Evolutionary conservation across 2,888 invertebrate species (phyloP).

Genomic region (Arctia plantaginis): DNA sequence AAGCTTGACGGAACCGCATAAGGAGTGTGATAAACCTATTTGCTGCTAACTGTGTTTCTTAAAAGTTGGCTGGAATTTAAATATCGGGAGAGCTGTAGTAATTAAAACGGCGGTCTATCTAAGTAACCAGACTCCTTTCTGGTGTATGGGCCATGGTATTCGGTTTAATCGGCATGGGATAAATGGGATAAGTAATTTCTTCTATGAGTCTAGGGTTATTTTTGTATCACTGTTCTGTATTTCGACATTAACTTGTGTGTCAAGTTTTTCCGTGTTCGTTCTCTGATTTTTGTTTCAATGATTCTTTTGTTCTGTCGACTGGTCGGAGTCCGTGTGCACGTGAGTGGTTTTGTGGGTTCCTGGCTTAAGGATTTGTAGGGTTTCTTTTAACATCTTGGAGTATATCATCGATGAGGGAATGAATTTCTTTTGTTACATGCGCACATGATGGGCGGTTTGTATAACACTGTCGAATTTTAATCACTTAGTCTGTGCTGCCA

Average conservation of each 20-base stretch:
- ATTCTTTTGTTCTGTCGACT: slow-evolving; percentile 14
- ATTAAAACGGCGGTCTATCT: slow-evolving; percentile 63
- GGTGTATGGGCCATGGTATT: slow-evolving; percentile 67
- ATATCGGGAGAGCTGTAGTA: slow-evolving; percentile 74
- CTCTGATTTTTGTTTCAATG: slow-evolving; percentile 8
- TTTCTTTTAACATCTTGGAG: slow-evolving; percentile 70
- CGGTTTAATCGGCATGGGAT: slow-evolving; percentile 75
- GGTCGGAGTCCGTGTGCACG: slow-evolving; percentile 52
- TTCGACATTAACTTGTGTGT: slow-evolving; percentile 5
- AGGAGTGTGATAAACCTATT: slow-evolving; percentile 69
- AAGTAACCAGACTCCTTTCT: slow-evolving; percentile 63
- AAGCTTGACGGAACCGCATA: slow-evolving; percentile 71
- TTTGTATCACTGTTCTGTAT: slow-evolving; percentile 36
- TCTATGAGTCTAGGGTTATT: slow-evolving; percentile 65
- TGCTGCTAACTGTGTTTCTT: slow-evolving; percentile 70
- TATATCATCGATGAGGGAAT: slow-evolving; percentile 79
- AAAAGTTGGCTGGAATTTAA: slow-evolving; percentile 73
- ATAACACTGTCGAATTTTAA: slow-evolving; percentile 79
- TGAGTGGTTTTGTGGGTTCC: slow-evolving; percentile 65
- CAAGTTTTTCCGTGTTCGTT: slow-evolving; percentile 3
- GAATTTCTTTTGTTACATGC: slow-evolving; percentile 80
- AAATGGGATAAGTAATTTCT: slow-evolving; percentile 76
- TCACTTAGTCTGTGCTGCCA: slow-evolving; percentile 54
- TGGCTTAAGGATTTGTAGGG: slow-evolving; percentile 66
- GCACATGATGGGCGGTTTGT: slow-evolving; percentile 74